Evolutionary conservation across 2,113 vertebrate genomes (phyloP), one percentile per base, ranked within the genome.

Genomic region (Trematocara macrostoma): DNA sequence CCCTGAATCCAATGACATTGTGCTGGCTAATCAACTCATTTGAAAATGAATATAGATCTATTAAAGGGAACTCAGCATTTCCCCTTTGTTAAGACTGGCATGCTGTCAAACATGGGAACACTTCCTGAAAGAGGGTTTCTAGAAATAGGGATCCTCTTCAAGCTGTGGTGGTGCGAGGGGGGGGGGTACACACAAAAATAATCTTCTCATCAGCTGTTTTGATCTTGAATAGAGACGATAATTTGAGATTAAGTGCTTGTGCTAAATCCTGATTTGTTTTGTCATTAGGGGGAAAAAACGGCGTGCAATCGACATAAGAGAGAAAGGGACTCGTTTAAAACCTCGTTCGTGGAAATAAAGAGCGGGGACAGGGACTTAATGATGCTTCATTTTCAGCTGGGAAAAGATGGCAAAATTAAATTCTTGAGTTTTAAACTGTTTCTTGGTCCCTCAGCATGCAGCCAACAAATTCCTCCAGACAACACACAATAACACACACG

Each of bases 21-120:
- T 96, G 96, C 96, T 96, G 95, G 96, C 96, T 97, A 97, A 97
- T 97, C 96, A 97, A 96, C 95, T 97, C 95, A 96, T 97, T 97
- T 96, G 95, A 94, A 96, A 96, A 96, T 95, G 95, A 97, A 96
- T 96, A 95, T 95, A 96, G 95, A 96, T 96, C 95, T 96, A 96
- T 97, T 96, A 96, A 95, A 94, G 92, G 94, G 93, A 94, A 94
- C 93, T 93, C 94, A 88, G 93, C 94, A 92, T 95, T 96, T 95
- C 91, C 83, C 93, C 89, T 95, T 95, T 93, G 93, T 96, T 95
- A 94, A 91, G 93, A 95, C 95, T 94, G 88, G 95, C 94, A 92
- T 92, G 93, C 91, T 92, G 95, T 95, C 92, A 95, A 94, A 95
- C 93, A 93, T 56, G 76, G 81, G 84, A 71, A 89, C 90, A 81